Percentiles rank a stretch among this genome's conserved stretches.
Conservation (phyloP, 2,888 invertebrate genomes). For the Drosophila flavopinicola region DNA sequence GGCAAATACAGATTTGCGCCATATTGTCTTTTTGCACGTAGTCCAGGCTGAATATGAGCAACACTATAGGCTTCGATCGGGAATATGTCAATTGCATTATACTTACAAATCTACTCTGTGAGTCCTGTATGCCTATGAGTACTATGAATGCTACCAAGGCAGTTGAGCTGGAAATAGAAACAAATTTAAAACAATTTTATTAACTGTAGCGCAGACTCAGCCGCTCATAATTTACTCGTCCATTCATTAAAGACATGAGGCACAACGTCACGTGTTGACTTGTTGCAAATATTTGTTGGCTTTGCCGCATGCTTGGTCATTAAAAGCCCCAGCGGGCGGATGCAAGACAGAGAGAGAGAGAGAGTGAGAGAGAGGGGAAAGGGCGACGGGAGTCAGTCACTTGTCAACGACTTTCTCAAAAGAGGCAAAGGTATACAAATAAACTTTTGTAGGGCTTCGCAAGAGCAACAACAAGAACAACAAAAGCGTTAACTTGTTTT, state of each 20-base stretch:
- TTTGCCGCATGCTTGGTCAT: conserved; percentile 62
- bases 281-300: conserved; percentile 75
- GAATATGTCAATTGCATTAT: neutral
- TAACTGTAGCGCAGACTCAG: conserved; percentile 22
- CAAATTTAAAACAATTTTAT: conserved; percentile 35
- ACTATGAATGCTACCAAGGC: conserved; percentile 87
- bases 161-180: conserved; percentile 86
- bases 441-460: conserved; percentile 72
- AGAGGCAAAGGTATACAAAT: conserved; percentile 61
- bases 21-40: conserved; percentile 91
- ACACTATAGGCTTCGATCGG: neutral
- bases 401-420: conserved; percentile 68
- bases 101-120: conserved; percentile 88
- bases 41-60: conserved; percentile 86
- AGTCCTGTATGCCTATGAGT: conserved; percentile 85
- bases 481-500: conserved; percentile 63
- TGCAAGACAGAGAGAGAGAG: neutral
- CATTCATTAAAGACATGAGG: conserved; percentile 48
- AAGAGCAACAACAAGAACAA: conserved; percentile 28
- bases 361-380: neutral
- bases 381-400: conserved; percentile 33
- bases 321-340: conserved; percentile 38
- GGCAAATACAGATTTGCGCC: conserved; percentile 90
- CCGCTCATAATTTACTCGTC: conserved; percentile 15
- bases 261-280: conserved; percentile 70